phyloP scores from a whole-genome alignment of 2,888 invertebrate genomes.

The Pseudococcus viburni region DNA sequence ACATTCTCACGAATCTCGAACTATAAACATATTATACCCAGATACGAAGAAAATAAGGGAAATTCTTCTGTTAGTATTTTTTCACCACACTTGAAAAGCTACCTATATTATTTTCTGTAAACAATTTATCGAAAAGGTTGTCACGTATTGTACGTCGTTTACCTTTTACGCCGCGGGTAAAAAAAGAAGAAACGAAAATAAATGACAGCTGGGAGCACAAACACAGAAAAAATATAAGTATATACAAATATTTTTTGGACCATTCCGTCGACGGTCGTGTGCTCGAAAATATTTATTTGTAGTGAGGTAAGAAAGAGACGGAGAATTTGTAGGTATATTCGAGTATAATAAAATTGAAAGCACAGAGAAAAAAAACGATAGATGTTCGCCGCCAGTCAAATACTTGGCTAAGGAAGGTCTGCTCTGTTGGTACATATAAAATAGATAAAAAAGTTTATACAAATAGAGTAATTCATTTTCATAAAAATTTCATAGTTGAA shows the following conservation, averaged over 20 bases:
- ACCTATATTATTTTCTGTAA: background rate
- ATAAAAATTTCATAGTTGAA: slow-evolving; percentile 37
- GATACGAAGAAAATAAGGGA: background rate
- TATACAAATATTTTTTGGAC: slow-evolving; percentile 7
- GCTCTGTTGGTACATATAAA: slow-evolving; percentile 1
- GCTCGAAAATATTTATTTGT: background rate
- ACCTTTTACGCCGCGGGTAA: background rate
- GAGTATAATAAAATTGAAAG: slow-evolving; percentile 25
- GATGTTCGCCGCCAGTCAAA: slow-evolving; percentile 21
- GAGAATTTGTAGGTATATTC: background rate
- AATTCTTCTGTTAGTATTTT: background rate
- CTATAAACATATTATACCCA: background rate
- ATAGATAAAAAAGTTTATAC: slow-evolving; percentile 33
- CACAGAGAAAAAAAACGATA: slow-evolving; percentile 15
- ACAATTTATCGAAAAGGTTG: slow-evolving; percentile 4
- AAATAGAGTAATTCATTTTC: slow-evolving; percentile 46
- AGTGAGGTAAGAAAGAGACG: background rate
- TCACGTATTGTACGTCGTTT: background rate
- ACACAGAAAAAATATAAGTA: slow-evolving; percentile 4
- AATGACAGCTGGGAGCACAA: background rate
- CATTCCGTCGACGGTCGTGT: background rate
- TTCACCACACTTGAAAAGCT: background rate
- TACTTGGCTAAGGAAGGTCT: background rate
- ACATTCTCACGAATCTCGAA: background rate
- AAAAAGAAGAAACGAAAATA: background rate